Conservation (phyloP, 2,888 invertebrate genomes). For the Lacanobia oleracea region DNA sequence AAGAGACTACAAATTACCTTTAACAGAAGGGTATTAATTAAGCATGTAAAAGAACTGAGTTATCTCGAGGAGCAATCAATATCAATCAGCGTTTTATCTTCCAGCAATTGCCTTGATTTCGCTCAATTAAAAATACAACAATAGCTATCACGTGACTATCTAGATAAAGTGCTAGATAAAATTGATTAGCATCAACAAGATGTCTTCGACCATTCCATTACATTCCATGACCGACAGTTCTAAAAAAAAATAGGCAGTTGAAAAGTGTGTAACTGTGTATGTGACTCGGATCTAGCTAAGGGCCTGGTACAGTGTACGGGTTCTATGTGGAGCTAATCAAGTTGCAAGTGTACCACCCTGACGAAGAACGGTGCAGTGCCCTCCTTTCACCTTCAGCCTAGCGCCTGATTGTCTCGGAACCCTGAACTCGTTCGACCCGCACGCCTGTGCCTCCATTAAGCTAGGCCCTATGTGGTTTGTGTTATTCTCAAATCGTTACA, state of each 20-base stretch:
- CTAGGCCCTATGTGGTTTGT: constrained; percentile 43
- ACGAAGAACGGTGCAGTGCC: constrained; percentile 75
- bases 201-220: constrained; percentile 3
- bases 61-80: constrained; percentile 31
- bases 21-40: constrained; percentile 3
- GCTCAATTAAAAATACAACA: constrained; percentile 39
- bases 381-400: constrained; percentile 79
- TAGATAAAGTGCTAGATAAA: constrained; percentile 29
- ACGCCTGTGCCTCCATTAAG: constrained; percentile 59
- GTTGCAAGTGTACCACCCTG: constrained; percentile 61
- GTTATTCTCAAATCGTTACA: constrained; percentile 29
- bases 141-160: constrained; percentile 32
- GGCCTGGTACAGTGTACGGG: constrained; percentile 49
- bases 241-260: constrained; percentile 6
- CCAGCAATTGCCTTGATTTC: constrained; percentile 49
- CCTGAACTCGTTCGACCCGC: constrained; percentile 74
- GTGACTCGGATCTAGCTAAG: constrained; percentile 53
- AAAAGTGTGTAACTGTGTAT: constrained; percentile 54
- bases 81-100: constrained; percentile 29
- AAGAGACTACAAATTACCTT: constrained; percentile 5
- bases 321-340: constrained; percentile 56
- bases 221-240: background rate
- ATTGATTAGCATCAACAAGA: constrained; percentile 34
- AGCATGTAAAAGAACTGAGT: constrained; percentile 19
- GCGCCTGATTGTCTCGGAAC: constrained; percentile 68